Evolutionary conservation across 2,113 vertebrate genomes (phyloP).

Genomic region (Sminthopsis crassicaudata): DNA sequence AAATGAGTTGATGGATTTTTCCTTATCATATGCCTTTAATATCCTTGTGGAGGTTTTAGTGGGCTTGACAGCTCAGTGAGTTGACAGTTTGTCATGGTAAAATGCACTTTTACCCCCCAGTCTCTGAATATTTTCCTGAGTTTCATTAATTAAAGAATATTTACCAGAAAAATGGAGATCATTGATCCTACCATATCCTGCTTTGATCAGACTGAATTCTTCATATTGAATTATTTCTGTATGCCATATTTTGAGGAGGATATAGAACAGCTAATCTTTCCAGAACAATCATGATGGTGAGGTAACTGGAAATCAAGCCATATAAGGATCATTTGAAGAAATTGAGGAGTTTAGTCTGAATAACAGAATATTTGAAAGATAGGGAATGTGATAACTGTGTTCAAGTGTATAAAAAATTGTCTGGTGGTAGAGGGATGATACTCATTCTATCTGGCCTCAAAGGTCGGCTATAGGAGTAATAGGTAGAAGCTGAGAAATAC

Average conservation of each 20-base stretch:
- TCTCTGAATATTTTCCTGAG: not conserved
- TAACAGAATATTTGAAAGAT: not conserved
- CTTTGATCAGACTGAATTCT: not conserved
- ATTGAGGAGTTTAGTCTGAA: not conserved
- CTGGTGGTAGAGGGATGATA: not conserved
- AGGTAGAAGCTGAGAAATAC: not conserved
- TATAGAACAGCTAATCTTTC: not conserved
- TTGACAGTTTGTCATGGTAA: not conserved
- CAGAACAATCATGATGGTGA: not conserved
- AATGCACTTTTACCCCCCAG: not conserved
- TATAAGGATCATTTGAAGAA: not conserved
- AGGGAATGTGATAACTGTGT: not conserved
- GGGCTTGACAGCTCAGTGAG: not conserved
- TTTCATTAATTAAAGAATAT: not conserved
- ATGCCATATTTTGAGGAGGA: not conserved
- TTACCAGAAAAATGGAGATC: not conserved
- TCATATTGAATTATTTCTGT: not conserved
- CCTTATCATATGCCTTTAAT: not conserved
- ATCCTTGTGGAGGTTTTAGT: not conserved
- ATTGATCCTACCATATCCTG: not conserved
- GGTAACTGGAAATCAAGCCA: not conserved
- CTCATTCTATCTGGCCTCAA: not conserved
- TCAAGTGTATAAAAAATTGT: not conserved
- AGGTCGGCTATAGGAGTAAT: not conserved
- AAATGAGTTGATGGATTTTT: not conserved